phyloP scores from a whole-genome alignment of 2,797 vertebrate genomes.

The Sylvia borin region DNA sequence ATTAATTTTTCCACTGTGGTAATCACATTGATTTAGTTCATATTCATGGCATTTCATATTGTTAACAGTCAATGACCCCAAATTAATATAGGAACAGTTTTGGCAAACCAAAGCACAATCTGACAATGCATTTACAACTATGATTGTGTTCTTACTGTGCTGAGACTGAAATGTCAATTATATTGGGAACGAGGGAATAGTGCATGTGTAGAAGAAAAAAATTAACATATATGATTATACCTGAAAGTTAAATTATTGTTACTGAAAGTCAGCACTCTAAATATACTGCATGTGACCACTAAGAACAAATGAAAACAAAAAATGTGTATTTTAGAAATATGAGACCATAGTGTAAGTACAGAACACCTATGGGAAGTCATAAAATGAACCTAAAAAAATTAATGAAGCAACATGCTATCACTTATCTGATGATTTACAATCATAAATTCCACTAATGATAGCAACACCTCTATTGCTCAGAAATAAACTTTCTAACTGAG shows the following conservation, averaged over 20 bases:
- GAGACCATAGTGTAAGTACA: neutral
- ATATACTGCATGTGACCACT: neutral
- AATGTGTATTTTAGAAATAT: neutral
- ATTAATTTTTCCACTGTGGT: slow-evolving; percentile 63
- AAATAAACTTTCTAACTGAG: neutral
- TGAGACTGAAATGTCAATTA: slow-evolving; percentile 31
- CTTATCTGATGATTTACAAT: neutral
- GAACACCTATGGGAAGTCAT: neutral
- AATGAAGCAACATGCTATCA: neutral
- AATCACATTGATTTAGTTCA: slow-evolving; percentile 64
- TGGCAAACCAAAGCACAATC: slow-evolving; percentile 45
- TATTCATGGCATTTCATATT: slow-evolving; percentile 64
- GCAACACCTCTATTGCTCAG: neutral
- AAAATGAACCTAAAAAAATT: neutral
- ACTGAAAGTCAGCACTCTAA: neutral
- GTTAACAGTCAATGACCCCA: slow-evolving; percentile 55
- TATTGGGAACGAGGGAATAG: neutral
- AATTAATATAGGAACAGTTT: slow-evolving; percentile 42
- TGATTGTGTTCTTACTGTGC: neutral
- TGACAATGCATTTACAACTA: slow-evolving; percentile 42
- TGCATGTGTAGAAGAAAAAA: neutral
- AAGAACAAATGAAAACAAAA: neutral
- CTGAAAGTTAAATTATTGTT: neutral
- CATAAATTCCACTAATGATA: neutral
- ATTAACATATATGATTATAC: neutral